Conservation (phyloP, 2,797 vertebrate species). For the Myotis myotis region DNA sequence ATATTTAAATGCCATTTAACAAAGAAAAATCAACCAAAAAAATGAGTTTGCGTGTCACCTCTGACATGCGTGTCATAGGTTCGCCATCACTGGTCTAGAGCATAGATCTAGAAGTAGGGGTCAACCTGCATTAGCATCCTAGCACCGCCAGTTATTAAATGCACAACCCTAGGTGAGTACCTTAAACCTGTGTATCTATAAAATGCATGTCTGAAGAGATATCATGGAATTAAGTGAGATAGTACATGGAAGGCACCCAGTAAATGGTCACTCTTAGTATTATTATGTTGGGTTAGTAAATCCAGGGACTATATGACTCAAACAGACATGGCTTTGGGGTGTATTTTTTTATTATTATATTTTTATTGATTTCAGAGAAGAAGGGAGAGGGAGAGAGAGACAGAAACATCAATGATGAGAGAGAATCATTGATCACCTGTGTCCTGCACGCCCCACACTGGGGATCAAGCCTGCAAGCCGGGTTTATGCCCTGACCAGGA, state of each 20-base stretch:
- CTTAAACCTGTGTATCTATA: background rate
- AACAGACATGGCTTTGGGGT: background rate
- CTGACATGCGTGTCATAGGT: too few relatives aligned
- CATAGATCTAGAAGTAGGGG: background rate
- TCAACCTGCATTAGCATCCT: background rate
- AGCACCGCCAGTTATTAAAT: background rate
- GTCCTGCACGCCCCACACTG: too few relatives aligned
- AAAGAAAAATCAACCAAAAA: too few relatives aligned
- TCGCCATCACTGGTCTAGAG: background rate
- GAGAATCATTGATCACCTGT: too few relatives aligned
- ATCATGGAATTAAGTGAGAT: background rate
- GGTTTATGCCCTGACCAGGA: too few relatives aligned
- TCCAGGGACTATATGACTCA: background rate
- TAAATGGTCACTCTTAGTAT: background rate
- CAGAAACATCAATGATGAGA: too few relatives aligned
- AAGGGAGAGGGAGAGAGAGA: too few relatives aligned
- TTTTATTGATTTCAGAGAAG: too few relatives aligned
- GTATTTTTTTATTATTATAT: too few relatives aligned
- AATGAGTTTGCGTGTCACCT: too few relatives aligned
- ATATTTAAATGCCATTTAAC: too few relatives aligned
- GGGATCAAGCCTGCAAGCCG: too few relatives aligned
- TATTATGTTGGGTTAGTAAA: background rate
- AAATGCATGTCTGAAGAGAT: background rate
- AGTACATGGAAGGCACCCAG: background rate
- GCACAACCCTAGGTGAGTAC: background rate